Base-by-base conservation (phyloP, 2,113 vertebrate species). In the Silurus glanis region DNA sequence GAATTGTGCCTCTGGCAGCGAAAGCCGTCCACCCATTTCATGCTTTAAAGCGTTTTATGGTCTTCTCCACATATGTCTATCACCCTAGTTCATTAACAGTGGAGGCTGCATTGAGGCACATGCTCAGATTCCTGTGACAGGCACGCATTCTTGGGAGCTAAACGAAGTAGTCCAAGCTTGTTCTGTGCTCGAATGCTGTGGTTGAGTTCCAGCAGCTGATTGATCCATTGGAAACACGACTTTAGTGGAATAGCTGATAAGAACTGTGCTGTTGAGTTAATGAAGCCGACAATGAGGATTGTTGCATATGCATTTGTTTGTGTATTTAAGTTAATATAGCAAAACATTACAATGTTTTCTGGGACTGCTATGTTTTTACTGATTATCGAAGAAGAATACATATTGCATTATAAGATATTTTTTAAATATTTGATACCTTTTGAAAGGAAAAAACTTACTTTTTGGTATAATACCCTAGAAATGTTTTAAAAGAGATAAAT, bases 11-110 rank as follows among this genome's bases (percentile, higher is more conserved):
- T 82, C 62, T 69, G 85, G 89, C 86, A 83, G 87, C 74, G 37
- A 79, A 86, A 45, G 55, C 66, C 19, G n/a, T 88, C 90, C 84
- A 83, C 88, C 62, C 78, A 88, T 92, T 91, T 89, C 88, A 90
- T 82, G 89, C 89, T 90, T 86, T 86, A 87, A 88, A 87, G 64
- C 79, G 72, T 83, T 92, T 92, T 89, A 91, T 88, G 90, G 89
- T 91, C 61, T 71, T 74, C n/a, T 84, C 80, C 88, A 78, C n/a
- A 6, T 61, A 84, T 74, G 87, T 88, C 88, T 90, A 91, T 78
- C 85, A 55, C 86, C 88, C 79, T 86, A 90, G 90, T 92, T 93
- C 90, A 92, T 92, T 89, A 92, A 88, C 89, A 88, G 88, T 59
- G n/a, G 64, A 74, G 23, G 78, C 14, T 71, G 61, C 37, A 51